Conservation (phyloP, 1,140 invertebrate species). For the Drosophila nebulosa region DNA sequence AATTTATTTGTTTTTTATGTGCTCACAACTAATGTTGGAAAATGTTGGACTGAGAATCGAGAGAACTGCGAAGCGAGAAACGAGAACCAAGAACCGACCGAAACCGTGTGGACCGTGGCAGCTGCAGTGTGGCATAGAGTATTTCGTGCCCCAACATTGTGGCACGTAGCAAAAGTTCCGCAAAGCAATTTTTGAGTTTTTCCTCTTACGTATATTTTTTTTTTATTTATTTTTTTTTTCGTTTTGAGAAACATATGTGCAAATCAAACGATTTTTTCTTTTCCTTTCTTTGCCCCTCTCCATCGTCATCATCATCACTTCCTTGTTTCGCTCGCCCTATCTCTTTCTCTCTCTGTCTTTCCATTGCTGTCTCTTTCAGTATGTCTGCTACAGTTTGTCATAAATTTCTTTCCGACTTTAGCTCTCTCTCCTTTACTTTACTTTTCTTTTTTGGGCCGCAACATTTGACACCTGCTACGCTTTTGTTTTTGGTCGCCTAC, state of each 20-base stretch:
- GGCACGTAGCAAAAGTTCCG: slow-evolving; percentile 72
- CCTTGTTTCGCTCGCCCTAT: neutral
- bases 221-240: neutral
- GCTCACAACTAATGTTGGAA: slow-evolving; percentile 66
- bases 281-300: neutral
- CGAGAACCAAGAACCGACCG: slow-evolving; percentile 26
- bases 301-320: neutral
- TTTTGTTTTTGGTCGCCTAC: slow-evolving; percentile 15
- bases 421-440: slow-evolving; percentile 45
- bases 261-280: slow-evolving; percentile 56
- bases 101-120: slow-evolving; percentile 42
- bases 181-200: slow-evolving; percentile 69
- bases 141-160: slow-evolving; percentile 55
- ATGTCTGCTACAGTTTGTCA: slow-evolving; percentile 55
- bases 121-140: slow-evolving; percentile 27
- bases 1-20: slow-evolving; percentile 78
- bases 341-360: neutral
- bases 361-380: slow-evolving; percentile 18
- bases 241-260: slow-evolving; percentile 48
- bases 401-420: slow-evolving; percentile 43
- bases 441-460: slow-evolving; percentile 56
- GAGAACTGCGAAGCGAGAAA: neutral
- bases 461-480: slow-evolving; percentile 74
- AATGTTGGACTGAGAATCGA: slow-evolving; percentile 29
- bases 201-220: slow-evolving; percentile 19